Evolutionary conservation across 2,113 vertebrate species (phyloP), one percentile per base, ranked within the genome.

Genomic region (Aix galericulata): DNA sequence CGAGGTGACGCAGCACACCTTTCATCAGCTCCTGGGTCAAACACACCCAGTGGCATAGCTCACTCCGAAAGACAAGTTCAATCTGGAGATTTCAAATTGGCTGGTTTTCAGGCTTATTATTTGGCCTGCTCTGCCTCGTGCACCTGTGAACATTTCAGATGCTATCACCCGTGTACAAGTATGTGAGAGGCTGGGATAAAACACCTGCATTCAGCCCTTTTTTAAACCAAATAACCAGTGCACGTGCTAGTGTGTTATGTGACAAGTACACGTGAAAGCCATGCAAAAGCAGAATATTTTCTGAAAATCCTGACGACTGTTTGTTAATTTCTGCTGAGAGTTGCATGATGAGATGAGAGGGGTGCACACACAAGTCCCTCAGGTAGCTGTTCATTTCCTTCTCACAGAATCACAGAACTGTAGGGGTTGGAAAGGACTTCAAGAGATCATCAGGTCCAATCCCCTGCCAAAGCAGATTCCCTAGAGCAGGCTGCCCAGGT

Each of bases 21-120:
- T 56, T 31, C 38, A 22, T 18, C 63, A 6, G 16, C 4, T 2
- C 11, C 32, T 0, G 1, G 13, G 52, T 46, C 29, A 31, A 36
- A 60, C 58, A 58, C 0, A 3, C 31, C 66, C 32, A 38, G 27
- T 13, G 26, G 29, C 58, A 25, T 2, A 0, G 16, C 60, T 73
- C 16, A 1, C 53, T 68, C 32, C 31, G 76, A n/a, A 68, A 32
- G 25, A n/a, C 6, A 1, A 4, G 13, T 29, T 74, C 48, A 6
- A 29, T 40, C 21, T 22, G 44, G 15, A 48, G 58, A 42, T 34
- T 73, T 79, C 23, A 58, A 78, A 26, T 31, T 26, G 14, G 16
- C 11, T 17, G 31, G 29, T 42, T 59, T 64, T 76, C 63, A 58
- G 40, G 13, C 21, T 25, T 16, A 3, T 26, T 31, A 13, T 66